Base-by-base conservation (phyloP, 2,113 vertebrate genomes). In the Pseudopipra pipra region DNA sequence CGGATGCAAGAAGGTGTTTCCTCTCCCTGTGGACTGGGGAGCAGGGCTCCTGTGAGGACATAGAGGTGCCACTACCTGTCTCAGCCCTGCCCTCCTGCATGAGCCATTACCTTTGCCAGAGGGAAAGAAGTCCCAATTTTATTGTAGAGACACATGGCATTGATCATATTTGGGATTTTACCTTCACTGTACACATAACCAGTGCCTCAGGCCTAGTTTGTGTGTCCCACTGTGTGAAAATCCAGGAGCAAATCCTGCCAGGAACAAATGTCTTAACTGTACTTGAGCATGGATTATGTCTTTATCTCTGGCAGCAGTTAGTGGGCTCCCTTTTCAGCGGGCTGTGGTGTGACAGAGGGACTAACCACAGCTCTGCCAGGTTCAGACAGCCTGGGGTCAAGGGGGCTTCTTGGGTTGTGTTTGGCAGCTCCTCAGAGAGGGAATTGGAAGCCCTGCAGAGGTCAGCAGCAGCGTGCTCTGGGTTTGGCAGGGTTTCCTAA, bases 131-230 rank as follows among this genome's bases (percentile, higher is more conserved):
- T 30, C 27, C 44, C 8, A 1, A 0, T 39, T 49, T 39, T 74
- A 15, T 13, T 2, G 0, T 59, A 28, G 62, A 27, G 47, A 43
- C 14, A 1, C 0, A 2, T 16, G 54, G 7, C 0, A 0, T 68
- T 79, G 23, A 25, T 44, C 25, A 9, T 25, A 11, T 66, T 14
- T 21, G 6, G 28, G 3, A 2, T 24, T 66, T 62, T 8, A 43
- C 56, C 43, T 67, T 21, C 27, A 5, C 6, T 44, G 5, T 44
- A 14, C 28, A 3, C 19, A 6, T 44, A 51, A 43, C 13, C 33
- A 21, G 28, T 43, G 21, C 30, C 2, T n/a, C 15, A 21, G 63
- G 19, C 41, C 33, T 43, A 3, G n/a, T 4, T 49, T 67, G 25
- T 62, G 28, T 63, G 52, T 41, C 59, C 25, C 23, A 28, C 19